Evolutionary conservation across 1,140 invertebrate genomes (phyloP).

Genomic region (Macrosteles quadrilineatus): DNA sequence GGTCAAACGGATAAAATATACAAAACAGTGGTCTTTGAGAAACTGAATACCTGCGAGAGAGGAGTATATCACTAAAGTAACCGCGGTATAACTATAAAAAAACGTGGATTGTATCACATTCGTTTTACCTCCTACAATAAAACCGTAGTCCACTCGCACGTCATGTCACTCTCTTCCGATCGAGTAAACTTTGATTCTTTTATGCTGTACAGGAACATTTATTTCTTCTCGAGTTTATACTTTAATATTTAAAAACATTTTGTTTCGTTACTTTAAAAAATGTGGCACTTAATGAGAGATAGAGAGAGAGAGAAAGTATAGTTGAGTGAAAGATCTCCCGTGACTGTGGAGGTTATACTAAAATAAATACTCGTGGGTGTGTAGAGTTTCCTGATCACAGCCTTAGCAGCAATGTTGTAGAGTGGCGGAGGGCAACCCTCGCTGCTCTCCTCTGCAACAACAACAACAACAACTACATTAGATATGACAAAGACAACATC

Average conservation of each 20-base stretch:
- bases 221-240: slow-evolving; percentile 34
- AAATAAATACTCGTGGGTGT: slow-evolving; percentile 71
- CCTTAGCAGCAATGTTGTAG: slow-evolving; percentile 33
- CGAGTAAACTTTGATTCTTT: slow-evolving; percentile 39
- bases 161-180: slow-evolving; percentile 22
- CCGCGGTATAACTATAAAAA: slow-evolving; percentile 27
- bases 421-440: neutral
- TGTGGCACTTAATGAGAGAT: slow-evolving; percentile 43
- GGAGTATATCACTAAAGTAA: too few relatives aligned
- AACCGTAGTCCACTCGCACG: slow-evolving; percentile 33
- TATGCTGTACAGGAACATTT: slow-evolving; percentile 43
- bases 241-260: slow-evolving; percentile 39
- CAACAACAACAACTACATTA: neutral
- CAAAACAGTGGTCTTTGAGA: too few relatives aligned
- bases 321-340: slow-evolving; percentile 9
- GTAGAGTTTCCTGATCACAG: slow-evolving; percentile 84
- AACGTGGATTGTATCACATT: slow-evolving; percentile 44
- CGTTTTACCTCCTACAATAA: slow-evolving; percentile 41
- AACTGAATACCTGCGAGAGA: slow-evolving; percentile 39
- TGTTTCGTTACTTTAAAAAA: slow-evolving; percentile 40
- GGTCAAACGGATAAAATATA: too few relatives aligned
- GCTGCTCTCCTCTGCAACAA: slow-evolving; percentile 29
- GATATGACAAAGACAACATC: neutral
- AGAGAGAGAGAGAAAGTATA: slow-evolving; percentile 40
- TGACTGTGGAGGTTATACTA: slow-evolving; percentile 30